These are phyloP conservation scores for Listrodromus nycthemerus DNA, from an alignment of 2,888 invertebrate species.

Conservation along the genomic window DNA sequence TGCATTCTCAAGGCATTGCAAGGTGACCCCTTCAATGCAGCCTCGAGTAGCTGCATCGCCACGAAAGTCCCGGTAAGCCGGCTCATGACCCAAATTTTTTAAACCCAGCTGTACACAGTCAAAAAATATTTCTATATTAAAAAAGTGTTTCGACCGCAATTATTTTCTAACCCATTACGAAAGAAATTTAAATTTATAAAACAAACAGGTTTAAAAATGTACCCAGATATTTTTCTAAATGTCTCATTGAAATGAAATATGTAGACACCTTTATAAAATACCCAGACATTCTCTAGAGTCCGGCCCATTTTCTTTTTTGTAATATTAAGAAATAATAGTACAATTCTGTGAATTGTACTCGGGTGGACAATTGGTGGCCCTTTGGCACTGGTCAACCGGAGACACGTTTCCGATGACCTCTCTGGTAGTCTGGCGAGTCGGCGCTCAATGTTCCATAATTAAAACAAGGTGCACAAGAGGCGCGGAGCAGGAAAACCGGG, in stretches of 20 bases:
- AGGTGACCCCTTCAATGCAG: not conserved
- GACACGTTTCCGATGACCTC: conserved; percentile 20
- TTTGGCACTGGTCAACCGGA: not conserved
- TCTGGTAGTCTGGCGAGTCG: conserved; percentile 6
- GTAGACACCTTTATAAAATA: no score
- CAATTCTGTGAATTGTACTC: not conserved
- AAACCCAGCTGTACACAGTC: not conserved
- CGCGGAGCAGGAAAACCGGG: conserved; percentile 40
- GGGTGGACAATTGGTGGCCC: no score
- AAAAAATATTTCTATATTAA: not conserved
- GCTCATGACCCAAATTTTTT: not conserved
- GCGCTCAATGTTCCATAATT: conserved; percentile 54
- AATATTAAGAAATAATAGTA: no score
- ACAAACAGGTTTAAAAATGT: no score
- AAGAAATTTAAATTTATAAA: no score
- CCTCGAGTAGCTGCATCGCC: not conserved
- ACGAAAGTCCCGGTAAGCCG: not conserved
- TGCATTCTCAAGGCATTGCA: not conserved
- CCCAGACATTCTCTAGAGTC: no score
- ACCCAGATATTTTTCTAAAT: no score
- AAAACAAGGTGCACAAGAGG: conserved; percentile 62
- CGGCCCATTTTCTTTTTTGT: no score
- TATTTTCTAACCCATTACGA: no score
- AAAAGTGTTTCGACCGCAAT: not conserved
- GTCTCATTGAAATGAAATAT: no score